Evolutionary conservation across 2,888 invertebrate species (phyloP).

Genomic region (Melieria picta): DNA sequence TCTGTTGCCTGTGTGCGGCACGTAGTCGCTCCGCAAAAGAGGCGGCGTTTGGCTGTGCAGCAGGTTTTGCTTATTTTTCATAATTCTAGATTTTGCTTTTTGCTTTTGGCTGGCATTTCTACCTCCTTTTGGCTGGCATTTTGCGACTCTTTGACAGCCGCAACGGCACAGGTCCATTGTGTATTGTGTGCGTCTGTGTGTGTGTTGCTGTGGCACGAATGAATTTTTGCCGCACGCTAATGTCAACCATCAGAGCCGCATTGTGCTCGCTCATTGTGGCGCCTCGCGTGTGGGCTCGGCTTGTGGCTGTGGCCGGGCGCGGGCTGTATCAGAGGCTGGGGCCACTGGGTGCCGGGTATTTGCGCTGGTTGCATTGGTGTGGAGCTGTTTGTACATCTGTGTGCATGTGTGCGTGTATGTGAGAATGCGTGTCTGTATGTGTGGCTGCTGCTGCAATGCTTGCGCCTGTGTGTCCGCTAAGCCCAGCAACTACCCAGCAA

Average conservation of each 20-base stretch:
- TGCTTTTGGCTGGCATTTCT: neutral
- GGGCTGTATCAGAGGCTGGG: too few species aligned
- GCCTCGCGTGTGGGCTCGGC: neutral
- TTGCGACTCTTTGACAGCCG: constrained; percentile 21
- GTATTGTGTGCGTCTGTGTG: constrained; percentile 6
- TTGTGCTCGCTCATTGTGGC: constrained; percentile 23
- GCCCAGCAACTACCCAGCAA: constrained; percentile 44
- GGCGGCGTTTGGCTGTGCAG: constrained; percentile 32
- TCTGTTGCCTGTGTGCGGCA: too few species aligned
- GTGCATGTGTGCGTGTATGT: constrained; percentile 30
- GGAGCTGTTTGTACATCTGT: constrained; percentile 18
- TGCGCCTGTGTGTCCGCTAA: constrained; percentile 47
- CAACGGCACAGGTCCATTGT: constrained; percentile 11
- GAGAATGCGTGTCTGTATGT: constrained; percentile 37
- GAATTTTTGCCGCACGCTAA: constrained; percentile 25
- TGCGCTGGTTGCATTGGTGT: constrained; percentile 29
- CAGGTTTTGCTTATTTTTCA: constrained; percentile 22
- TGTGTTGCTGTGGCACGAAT: constrained; percentile 9
- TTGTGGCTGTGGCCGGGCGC: neutral
- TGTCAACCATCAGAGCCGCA: constrained; percentile 33
- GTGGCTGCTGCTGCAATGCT: constrained; percentile 46
- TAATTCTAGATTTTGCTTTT: neutral
- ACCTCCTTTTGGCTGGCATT: constrained; percentile 16
- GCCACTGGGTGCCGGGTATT: too few species aligned
- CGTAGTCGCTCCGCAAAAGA: constrained; percentile 25